Percentiles rank a stretch among this genome's conserved stretches.
These are phyloP conservation scores for Drosophila rubida DNA, from an alignment of 2,888 invertebrate genomes.

Conservation along the genomic window DNA sequence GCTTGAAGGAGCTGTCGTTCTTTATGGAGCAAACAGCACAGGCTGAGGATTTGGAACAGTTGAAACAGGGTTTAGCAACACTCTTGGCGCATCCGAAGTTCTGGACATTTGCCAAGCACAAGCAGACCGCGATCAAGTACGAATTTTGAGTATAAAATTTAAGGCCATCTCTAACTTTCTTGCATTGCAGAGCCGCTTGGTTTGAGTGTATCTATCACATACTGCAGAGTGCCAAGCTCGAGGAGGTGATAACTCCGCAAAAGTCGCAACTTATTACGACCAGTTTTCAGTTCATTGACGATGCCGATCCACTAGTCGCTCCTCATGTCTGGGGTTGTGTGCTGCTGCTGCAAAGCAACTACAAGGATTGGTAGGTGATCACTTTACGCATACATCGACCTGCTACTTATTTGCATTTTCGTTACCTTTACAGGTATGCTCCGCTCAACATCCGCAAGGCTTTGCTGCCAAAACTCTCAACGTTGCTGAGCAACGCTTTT, in stretches of 20 bases:
- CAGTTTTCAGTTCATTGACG: conserved; percentile 88
- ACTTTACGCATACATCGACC: not conserved
- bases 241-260: conserved; percentile 86
- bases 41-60: conserved; percentile 77
- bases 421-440: conserved; percentile 68
- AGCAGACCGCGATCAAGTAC: conserved; percentile 85
- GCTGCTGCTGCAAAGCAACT: conserved; percentile 87
- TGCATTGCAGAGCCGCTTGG: conserved; percentile 87
- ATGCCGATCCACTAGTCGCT: conserved; percentile 88
- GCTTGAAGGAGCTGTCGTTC: conserved; percentile 88
- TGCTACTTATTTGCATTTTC: not conserved
- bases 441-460: conserved; percentile 90
- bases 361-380: conserved; percentile 85
- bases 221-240: conserved; percentile 86
- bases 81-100: conserved; percentile 88
- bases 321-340: conserved; percentile 91
- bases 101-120: conserved; percentile 89
- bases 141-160: not conserved
- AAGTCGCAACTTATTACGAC: conserved; percentile 87
- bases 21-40: conserved; percentile 88
- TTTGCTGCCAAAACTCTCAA: conserved; percentile 90
- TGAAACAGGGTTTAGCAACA: conserved; percentile 84
- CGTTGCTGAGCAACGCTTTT: conserved; percentile 89
- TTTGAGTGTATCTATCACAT: conserved; percentile 88
- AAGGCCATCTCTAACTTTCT: not conserved